These are phyloP conservation scores for Drepanosiphum platanoidis DNA, from an alignment of 2,888 invertebrate genomes.

Conservation along the genomic window DNA sequence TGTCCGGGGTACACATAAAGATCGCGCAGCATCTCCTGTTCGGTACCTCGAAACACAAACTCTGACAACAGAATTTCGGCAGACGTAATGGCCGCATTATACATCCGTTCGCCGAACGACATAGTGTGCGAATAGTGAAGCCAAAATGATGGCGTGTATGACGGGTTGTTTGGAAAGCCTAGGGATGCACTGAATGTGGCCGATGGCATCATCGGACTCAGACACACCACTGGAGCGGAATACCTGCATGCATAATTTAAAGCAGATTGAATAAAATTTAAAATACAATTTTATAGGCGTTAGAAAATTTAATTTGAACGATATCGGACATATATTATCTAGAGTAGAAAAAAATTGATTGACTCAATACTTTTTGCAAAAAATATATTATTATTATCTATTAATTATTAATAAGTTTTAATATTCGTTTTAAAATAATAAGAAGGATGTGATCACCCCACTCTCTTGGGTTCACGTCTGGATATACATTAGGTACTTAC, in stretches of 20 bases:
- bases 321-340: no score
- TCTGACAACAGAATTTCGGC: not conserved
- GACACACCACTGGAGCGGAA: slow-evolving; percentile 18
- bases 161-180: slow-evolving; percentile 20
- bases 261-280: no score
- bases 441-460: no score
- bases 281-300: no score
- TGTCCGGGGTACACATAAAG: slow-evolving; percentile 34
- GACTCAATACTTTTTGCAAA: no score
- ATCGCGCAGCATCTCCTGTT: not conserved
- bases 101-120: slow-evolving; percentile 28
- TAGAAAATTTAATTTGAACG: no score
- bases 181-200: not conserved
- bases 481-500: no score
- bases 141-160: slow-evolving; percentile 48
- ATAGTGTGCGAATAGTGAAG: slow-evolving; percentile 24
- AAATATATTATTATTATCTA: no score
- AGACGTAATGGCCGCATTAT: not conserved
- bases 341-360: no score
- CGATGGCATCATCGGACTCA: slow-evolving; percentile 35
- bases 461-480: no score
- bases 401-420: no score
- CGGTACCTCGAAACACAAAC: not conserved
- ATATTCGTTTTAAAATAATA: no score
- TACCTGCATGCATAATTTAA: slow-evolving; percentile 14